These are phyloP conservation scores for Calonectris borealis DNA, from an alignment of 2,113 vertebrate genomes.

Conservation along the genomic window DNA sequence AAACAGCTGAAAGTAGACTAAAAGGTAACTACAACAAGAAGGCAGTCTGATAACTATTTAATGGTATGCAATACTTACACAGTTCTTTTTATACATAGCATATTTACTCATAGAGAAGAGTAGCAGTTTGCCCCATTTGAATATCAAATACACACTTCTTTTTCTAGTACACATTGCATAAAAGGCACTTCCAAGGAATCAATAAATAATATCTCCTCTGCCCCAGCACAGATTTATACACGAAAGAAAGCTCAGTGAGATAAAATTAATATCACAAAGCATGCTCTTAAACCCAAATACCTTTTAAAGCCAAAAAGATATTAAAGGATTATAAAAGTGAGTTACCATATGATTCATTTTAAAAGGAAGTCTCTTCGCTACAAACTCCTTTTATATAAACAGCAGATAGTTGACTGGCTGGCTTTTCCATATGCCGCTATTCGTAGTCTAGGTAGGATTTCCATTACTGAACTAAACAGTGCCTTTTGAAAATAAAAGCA, in stretches of 20 bases:
- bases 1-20: neutral
- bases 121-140: neutral
- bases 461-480: slow-evolving; percentile 3
- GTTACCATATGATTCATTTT: slow-evolving; percentile 58
- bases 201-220: slow-evolving; percentile 25
- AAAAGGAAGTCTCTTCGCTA: slow-evolving; percentile 34
- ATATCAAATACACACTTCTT: neutral
- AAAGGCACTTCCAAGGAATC: slow-evolving; percentile 43
- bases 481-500: neutral
- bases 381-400: neutral
- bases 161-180: neutral
- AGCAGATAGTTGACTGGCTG: slow-evolving; percentile 19
- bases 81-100: neutral
- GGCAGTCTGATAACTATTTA: neutral
- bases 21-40: neutral
- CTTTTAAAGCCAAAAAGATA: neutral
- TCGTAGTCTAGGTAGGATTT: slow-evolving; percentile 39
- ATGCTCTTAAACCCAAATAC: slow-evolving; percentile 24
- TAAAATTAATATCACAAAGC: slow-evolving; percentile 16
- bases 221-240: slow-evolving; percentile 8
- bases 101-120: neutral
- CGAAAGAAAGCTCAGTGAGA: neutral
- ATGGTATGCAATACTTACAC: neutral
- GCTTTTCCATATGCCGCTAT: neutral
- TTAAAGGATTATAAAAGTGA: slow-evolving; percentile 37